Conservation (phyloP, 2,113 vertebrate species). For the Illadopsis cleaveri region DNA sequence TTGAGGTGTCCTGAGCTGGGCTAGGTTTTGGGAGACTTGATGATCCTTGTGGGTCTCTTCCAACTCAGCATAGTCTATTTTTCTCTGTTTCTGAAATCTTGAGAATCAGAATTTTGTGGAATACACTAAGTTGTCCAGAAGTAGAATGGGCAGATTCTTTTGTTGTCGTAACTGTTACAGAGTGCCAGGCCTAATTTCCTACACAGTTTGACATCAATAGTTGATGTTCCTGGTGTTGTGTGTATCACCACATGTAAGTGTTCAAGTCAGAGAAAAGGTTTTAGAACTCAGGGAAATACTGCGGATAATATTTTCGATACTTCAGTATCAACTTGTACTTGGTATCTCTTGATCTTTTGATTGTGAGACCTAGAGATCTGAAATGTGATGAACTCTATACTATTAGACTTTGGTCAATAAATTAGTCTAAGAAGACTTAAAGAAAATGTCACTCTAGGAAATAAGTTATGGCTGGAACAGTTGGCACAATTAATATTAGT, state of each 20-base stretch:
- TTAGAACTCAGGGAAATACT: neutral
- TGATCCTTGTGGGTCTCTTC: neutral
- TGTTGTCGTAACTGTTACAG: neutral
- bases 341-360: neutral
- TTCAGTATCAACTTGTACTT: neutral
- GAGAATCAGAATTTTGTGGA: neutral
- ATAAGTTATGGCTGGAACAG: neutral
- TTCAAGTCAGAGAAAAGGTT: neutral
- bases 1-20: fast-evolving
- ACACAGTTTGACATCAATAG: neutral
- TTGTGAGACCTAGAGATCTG: neutral
- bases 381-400: neutral
- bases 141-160: neutral
- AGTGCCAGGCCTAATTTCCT: neutral
- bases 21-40: fast-evolving
- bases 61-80: neutral
- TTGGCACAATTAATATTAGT: neutral
- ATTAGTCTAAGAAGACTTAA: neutral
- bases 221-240: neutral
- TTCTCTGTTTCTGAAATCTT: neutral
- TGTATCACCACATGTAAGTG: neutral
- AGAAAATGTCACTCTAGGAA: neutral
- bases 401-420: neutral
- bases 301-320: neutral
- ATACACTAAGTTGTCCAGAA: neutral